Evolutionary conservation across 2,113 vertebrate genomes (phyloP).

Genomic region (Anoplopoma fimbria): DNA sequence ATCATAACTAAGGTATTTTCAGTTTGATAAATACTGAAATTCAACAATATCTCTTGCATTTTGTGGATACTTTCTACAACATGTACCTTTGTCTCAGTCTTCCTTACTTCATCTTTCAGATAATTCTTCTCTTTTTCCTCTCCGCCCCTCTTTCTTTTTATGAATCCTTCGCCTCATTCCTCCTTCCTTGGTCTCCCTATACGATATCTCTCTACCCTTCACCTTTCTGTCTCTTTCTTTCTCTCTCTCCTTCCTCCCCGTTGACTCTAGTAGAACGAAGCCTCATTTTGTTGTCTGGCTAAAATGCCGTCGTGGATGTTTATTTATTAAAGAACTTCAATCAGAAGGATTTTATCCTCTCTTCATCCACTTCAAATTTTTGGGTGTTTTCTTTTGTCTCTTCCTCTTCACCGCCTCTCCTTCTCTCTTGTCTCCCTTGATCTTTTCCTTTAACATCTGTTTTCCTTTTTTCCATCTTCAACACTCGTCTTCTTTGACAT

Average conservation of each 20-base stretch:
- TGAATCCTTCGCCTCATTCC: conserved; percentile 8
- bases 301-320: not conserved
- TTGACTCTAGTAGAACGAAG: not conserved
- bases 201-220: not conserved
- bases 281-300: conserved; percentile 2
- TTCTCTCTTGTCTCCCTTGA: not conserved
- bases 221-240: not conserved
- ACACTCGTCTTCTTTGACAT: not conserved
- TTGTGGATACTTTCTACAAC: not conserved
- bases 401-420: not conserved
- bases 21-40: conserved; percentile 19
- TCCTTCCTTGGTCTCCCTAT: conserved; percentile 7
- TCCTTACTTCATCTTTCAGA: not conserved
- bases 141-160: not conserved
- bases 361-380: not conserved
- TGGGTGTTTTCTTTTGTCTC: not conserved
- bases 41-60: not conserved
- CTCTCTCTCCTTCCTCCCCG: conserved; percentile 16
- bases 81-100: not conserved
- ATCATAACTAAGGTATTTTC: not conserved
- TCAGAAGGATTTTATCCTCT: not conserved
- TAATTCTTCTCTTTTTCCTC: not conserved
- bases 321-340: conserved; percentile 12
- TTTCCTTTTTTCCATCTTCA: not conserved
- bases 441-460: conserved; percentile 5